These are phyloP conservation scores for Neuroscelio doddi DNA, from an alignment of 2,888 invertebrate genomes.

Conservation along the genomic window DNA sequence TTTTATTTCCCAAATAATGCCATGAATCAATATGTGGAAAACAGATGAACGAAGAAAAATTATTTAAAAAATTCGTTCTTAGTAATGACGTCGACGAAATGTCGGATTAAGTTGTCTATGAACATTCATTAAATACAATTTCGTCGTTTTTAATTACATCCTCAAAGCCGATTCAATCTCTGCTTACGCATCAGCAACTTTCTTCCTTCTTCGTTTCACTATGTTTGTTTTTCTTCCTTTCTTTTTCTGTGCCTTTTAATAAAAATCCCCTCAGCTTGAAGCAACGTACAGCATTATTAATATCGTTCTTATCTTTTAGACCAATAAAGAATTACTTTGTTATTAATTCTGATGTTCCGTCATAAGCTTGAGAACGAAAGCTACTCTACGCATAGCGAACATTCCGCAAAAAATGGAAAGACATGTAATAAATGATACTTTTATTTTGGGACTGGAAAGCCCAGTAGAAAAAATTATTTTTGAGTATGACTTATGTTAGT, in stretches of 20 bases:
- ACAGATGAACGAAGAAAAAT: no score
- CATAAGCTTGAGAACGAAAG: constrained; percentile 46
- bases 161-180: constrained; percentile 67
- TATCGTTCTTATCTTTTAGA: constrained; percentile 65
- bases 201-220: constrained; percentile 37
- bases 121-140: constrained; percentile 65
- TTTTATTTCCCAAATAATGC: no score
- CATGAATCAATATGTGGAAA: no score
- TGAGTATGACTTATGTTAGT: no score
- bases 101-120: no score
- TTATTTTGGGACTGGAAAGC: not conserved
- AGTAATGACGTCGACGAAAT: not conserved
- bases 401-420: constrained; percentile 14
- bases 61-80: not conserved
- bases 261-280: constrained; percentile 64
- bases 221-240: constrained; percentile 50
- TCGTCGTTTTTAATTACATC: constrained; percentile 70
- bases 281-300: constrained; percentile 68
- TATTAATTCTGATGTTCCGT: constrained; percentile 65
- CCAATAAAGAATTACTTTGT: constrained; percentile 69
- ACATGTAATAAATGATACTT: constrained; percentile 33
- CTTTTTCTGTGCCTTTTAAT: constrained; percentile 60
- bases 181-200: constrained; percentile 43
- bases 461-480: no score
- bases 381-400: constrained; percentile 35